phyloP scores from a whole-genome alignment of 1,140 invertebrate genomes.

The Pachypsylla venusta region DNA sequence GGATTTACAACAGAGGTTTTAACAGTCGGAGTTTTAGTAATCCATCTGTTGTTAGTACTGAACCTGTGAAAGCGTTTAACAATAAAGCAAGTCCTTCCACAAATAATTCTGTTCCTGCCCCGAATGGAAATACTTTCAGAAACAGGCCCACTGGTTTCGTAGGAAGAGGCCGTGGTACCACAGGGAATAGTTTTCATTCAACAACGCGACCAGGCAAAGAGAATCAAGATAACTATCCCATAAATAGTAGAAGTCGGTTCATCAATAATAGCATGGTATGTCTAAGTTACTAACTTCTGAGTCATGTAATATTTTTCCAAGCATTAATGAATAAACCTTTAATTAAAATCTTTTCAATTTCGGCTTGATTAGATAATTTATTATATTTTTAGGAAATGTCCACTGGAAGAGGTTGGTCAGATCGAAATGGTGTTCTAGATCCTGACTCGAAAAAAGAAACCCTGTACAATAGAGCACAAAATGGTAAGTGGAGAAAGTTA shows the following conservation, averaged over 20 bases:
- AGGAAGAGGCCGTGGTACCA: slow-evolving; percentile 30
- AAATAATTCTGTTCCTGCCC: too few relatives aligned
- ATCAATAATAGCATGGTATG: too few relatives aligned
- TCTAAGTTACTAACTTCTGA: too few relatives aligned
- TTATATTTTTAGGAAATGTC: slow-evolving; percentile 8
- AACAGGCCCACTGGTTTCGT: slow-evolving; percentile 27
- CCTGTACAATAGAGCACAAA: background rate
- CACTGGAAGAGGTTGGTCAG: slow-evolving; percentile 38
- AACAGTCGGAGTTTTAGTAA: background rate
- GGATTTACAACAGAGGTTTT: slow-evolving; percentile 1
- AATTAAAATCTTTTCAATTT: slow-evolving; percentile 26
- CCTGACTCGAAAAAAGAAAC: slow-evolving; percentile 7
- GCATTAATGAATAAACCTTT: slow-evolving; percentile 29
- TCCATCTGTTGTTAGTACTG: background rate
- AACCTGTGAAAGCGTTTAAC: too few relatives aligned
- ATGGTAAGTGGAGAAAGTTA: background rate
- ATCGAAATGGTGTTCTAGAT: slow-evolving; percentile 34
- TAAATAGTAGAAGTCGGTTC: too few relatives aligned
- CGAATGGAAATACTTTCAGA: slow-evolving; percentile 10
- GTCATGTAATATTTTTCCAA: too few relatives aligned
- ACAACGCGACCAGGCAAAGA: slow-evolving; percentile 24
- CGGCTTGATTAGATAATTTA: background rate
- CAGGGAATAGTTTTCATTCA: slow-evolving; percentile 29
- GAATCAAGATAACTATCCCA: too few relatives aligned
- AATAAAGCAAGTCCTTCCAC: too few relatives aligned